Conservation (phyloP, 37 sponge, comb jelly and placozoan species). For the Ephydatia muelleri region DNA sequence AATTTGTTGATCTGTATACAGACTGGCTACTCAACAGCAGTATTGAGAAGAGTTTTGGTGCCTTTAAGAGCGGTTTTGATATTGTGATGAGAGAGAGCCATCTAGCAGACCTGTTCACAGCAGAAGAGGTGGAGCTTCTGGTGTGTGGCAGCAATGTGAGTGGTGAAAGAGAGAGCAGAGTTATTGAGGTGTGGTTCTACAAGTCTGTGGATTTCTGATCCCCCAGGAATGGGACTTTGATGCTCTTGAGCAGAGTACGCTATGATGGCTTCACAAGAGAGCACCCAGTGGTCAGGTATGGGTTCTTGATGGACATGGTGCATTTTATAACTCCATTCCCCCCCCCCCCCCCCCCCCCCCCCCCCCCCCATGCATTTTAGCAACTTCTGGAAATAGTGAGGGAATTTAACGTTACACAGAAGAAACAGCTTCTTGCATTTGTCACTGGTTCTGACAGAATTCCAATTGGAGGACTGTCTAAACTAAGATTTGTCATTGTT, state of each 20-base stretch:
- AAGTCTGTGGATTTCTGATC: no score
- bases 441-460: slow-evolving; percentile 95
- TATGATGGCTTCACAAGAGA: slow-evolving; percentile 86
- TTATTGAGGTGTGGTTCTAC: neutral
- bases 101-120: slow-evolving; percentile 80
- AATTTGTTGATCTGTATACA: slow-evolving; percentile 86
- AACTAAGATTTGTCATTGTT: slow-evolving; percentile 88
- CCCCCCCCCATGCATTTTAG: slow-evolving; percentile 42
- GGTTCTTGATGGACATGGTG: no score
- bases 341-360: neutral
- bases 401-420: slow-evolving; percentile 73
- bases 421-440: slow-evolving; percentile 85
- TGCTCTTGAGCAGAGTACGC: slow-evolving; percentile 77
- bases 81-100: slow-evolving; percentile 79
- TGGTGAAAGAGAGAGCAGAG: neutral
- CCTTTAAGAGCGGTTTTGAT: slow-evolving; percentile 96
- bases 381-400: slow-evolving; percentile 92
- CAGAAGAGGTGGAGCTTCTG: slow-evolving; percentile 94
- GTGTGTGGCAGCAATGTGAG: slow-evolving; percentile 90
- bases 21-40: slow-evolving; percentile 86
- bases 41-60: slow-evolving; percentile 75
- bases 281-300: slow-evolving; percentile 68
- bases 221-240: slow-evolving; percentile 93
- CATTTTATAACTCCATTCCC: no score
- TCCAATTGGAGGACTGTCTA: slow-evolving; percentile 92